Conservation (phyloP, 2,113 vertebrate species). For the Thamnaconus septentrionalis region DNA sequence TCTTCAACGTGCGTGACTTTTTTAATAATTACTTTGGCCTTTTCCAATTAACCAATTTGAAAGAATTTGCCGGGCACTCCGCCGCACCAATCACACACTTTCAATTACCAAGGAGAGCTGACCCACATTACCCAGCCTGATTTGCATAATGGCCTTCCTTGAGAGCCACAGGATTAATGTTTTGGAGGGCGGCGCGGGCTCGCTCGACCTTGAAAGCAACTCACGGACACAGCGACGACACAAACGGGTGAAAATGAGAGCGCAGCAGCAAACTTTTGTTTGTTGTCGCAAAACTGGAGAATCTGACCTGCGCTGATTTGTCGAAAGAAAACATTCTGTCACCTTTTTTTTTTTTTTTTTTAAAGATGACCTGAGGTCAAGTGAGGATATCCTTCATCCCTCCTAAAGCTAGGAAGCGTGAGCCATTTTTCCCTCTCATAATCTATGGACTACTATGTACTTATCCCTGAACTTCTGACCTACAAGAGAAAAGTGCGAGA, state of each 20-base stretch:
- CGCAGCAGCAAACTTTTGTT: too few relatives aligned
- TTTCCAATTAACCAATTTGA: not conserved
- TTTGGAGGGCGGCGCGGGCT: not conserved
- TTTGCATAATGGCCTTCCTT: slow-evolving; percentile 35
- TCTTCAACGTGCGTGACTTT: not conserved
- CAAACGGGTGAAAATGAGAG: too few relatives aligned
- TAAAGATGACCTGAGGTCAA: not conserved
- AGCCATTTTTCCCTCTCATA: not conserved
- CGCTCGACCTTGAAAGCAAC: slow-evolving; percentile 5
- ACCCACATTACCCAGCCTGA: slow-evolving; percentile 6
- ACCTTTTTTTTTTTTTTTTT: too few relatives aligned
- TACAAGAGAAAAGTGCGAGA: slow-evolving; percentile 6
- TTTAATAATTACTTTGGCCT: not conserved
- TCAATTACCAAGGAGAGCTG: slow-evolving; percentile 8
- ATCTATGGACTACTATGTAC: slow-evolving; percentile 8
- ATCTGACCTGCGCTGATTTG: too few relatives aligned
- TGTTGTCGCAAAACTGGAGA: too few relatives aligned
- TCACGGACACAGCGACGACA: too few relatives aligned
- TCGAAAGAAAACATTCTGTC: too few relatives aligned
- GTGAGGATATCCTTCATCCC: slow-evolving; percentile 1
- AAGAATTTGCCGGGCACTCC: not conserved
- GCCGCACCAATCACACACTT: slow-evolving; percentile 4
- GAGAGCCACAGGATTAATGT: slow-evolving; percentile 23
- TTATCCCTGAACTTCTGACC: slow-evolving; percentile 20
- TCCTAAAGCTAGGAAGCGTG: slow-evolving; percentile 17